Conservation (phyloP, 1,140 invertebrate species). For the Panulirus ornatus region DNA sequence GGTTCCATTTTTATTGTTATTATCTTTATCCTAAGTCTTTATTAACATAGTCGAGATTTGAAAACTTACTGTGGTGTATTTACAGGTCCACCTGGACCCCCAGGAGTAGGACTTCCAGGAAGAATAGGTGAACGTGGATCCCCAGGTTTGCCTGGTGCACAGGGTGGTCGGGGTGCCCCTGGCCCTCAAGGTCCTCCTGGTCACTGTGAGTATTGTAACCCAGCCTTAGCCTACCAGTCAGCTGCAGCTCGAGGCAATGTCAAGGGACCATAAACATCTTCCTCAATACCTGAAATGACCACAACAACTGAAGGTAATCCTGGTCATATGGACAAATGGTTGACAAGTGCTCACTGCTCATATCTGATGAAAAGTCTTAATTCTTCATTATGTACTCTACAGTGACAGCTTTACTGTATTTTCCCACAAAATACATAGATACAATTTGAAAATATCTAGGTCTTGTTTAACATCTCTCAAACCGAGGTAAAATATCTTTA, state of each 20-base stretch:
- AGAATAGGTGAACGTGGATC: slow-evolving; percentile 73
- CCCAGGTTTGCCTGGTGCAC: slow-evolving; percentile 71
- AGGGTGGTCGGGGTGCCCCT: slow-evolving; percentile 67
- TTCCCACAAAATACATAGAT: slow-evolving; percentile 12
- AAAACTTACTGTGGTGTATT: background rate
- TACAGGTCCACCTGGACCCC: slow-evolving; percentile 71
- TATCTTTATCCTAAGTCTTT: background rate
- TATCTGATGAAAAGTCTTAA: background rate
- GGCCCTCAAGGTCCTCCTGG: slow-evolving; percentile 72
- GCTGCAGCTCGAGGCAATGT: slow-evolving; percentile 65
- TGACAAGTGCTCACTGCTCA: background rate
- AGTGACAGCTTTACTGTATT: slow-evolving; percentile 17
- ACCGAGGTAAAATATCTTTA: slow-evolving; percentile 5
- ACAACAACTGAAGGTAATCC: background rate
- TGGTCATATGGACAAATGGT: background rate
- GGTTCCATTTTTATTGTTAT: background rate
- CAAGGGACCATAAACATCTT: slow-evolving; percentile 69
- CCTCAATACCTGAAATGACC: background rate
- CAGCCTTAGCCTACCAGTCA: slow-evolving; percentile 52
- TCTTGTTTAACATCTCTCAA: slow-evolving; percentile 40
- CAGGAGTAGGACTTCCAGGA: slow-evolving; percentile 67
- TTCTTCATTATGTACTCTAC: slow-evolving; percentile 5
- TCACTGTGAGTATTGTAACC: slow-evolving; percentile 75
- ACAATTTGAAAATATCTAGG: slow-evolving; percentile 22
- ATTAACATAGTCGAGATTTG: background rate